Conservation (phyloP, 2,888 invertebrate species). For the Lissocephala sabroskyi region DNA sequence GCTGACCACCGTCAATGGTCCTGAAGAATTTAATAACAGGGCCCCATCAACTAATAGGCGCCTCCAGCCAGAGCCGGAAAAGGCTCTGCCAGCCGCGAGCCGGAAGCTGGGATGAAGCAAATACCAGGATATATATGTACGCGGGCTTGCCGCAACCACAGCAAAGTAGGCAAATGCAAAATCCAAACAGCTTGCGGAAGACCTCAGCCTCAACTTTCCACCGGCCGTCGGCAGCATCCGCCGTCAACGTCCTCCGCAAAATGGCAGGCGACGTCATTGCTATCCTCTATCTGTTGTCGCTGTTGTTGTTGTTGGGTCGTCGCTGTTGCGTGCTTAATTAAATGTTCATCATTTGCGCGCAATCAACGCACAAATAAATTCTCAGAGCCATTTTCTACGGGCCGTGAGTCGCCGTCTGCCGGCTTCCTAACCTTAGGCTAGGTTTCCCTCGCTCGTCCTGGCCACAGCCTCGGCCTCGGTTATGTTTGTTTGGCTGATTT, state of each 20-base stretch:
- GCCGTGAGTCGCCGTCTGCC: not conserved
- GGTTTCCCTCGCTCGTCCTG: not conserved
- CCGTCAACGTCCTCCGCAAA: not conserved
- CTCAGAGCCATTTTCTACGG: not conserved
- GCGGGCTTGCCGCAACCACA: too few relatives aligned
- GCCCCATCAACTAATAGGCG: constrained; percentile 4
- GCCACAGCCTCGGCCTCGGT: constrained; percentile 13
- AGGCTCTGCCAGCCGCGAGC: not conserved
- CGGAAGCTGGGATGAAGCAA: not conserved
- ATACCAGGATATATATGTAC: constrained; percentile 4
- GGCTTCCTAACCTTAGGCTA: constrained; percentile 50
- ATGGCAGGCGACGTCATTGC: not conserved
- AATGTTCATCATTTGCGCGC: constrained; percentile 67
- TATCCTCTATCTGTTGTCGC: not conserved
- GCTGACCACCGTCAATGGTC: constrained; percentile 5
- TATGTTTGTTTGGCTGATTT: constrained; percentile 54
- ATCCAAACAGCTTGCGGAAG: constrained; percentile 55
- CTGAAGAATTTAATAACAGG: constrained; percentile 31
- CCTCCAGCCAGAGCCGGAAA: not conserved
- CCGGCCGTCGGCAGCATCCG: too few relatives aligned
- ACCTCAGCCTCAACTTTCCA: too few relatives aligned
- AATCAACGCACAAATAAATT: constrained; percentile 61
- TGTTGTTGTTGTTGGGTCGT: constrained; percentile 10
- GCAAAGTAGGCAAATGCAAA: constrained; percentile 39
- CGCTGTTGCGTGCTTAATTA: constrained; percentile 61